Evolutionary conservation across 2,113 vertebrate genomes (phyloP).

Genomic region (Proterorhinus semilunaris): DNA sequence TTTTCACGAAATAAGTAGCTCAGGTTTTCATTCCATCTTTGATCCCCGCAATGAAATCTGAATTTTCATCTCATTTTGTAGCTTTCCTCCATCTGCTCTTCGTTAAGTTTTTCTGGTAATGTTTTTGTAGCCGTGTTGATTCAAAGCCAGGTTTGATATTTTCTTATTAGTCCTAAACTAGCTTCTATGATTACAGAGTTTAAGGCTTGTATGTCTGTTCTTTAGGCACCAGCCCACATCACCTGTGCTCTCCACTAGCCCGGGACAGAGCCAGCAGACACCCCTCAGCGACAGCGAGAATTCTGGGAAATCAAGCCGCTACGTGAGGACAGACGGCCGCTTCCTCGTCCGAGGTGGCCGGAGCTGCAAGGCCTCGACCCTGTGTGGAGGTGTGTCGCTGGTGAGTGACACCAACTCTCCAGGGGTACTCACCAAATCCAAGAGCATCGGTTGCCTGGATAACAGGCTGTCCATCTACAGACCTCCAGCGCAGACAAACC

Average conservation of each 20-base stretch:
- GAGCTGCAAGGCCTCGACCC: constrained; percentile 68
- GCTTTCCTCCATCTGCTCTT: constrained; percentile 44
- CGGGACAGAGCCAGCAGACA: constrained; percentile 78
- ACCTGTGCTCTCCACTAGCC: constrained; percentile 79
- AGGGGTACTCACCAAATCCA: constrained; percentile 78
- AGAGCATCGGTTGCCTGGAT: constrained; percentile 86
- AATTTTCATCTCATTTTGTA: constrained; percentile 40
- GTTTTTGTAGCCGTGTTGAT: constrained; percentile 26
- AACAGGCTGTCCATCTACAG: constrained; percentile 84
- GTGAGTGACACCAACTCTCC: constrained; percentile 69
- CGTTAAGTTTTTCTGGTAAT: constrained; percentile 39
- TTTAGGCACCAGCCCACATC: constrained; percentile 91
- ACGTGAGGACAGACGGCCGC: constrained; percentile 76
- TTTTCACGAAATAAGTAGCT: constrained; percentile 55
- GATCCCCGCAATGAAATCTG: constrained; percentile 52
- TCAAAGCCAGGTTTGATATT: constrained; percentile 19
- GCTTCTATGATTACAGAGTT: background rate
- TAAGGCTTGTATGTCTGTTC: constrained; percentile 55
- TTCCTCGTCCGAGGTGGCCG: constrained; percentile 79
- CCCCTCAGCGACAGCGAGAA: constrained; percentile 84
- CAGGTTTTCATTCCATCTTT: constrained; percentile 56
- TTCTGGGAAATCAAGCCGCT: constrained; percentile 72
- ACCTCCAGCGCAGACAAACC: constrained; percentile 64
- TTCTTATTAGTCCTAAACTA: background rate
- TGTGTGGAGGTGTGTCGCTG: constrained; percentile 70